phyloP scores from a whole-genome alignment of 2,113 vertebrate genomes.

The Dissostichus mawsoni region DNA sequence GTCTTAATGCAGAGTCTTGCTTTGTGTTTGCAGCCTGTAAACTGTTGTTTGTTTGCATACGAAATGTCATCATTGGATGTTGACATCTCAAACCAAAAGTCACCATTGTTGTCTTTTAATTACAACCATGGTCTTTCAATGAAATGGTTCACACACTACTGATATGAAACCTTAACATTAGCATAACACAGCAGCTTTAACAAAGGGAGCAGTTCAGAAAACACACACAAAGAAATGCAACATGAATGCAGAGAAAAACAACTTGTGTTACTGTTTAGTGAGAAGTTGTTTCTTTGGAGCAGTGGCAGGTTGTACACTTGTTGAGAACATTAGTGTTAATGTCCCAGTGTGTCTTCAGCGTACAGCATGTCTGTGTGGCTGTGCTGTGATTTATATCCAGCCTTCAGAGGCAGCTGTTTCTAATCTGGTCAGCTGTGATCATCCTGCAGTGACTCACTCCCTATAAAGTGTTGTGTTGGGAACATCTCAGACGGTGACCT shows the following conservation, averaged over 20 bases:
- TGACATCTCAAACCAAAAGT: too few species aligned
- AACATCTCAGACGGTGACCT: conserved; percentile 39
- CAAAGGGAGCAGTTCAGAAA: neutral
- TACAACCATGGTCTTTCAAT: too few species aligned
- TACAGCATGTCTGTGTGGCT: neutral
- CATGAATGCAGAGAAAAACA: neutral
- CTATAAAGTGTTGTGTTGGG: conserved; percentile 43
- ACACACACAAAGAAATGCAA: neutral
- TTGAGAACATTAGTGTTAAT: neutral
- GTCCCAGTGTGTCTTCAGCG: neutral
- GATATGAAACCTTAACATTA: too few species aligned
- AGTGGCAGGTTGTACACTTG: neutral
- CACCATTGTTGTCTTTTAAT: too few species aligned
- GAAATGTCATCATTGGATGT: too few species aligned
- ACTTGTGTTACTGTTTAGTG: neutral
- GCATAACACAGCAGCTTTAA: too few species aligned
- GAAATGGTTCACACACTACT: too few species aligned
- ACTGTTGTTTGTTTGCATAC: too few species aligned
- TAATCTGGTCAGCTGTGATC: conserved; percentile 20
- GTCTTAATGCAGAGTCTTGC: neutral
- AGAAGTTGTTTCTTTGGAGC: neutral
- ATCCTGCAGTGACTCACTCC: conserved; percentile 38
- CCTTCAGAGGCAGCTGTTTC: neutral
- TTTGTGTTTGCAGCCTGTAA: neutral
- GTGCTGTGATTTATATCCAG: conserved; percentile 11